Percentiles rank a stretch among this genome's conserved stretches.
phyloP scores from a whole-genome alignment of 2,797 vertebrate genomes.

The Channa striata region DNA sequence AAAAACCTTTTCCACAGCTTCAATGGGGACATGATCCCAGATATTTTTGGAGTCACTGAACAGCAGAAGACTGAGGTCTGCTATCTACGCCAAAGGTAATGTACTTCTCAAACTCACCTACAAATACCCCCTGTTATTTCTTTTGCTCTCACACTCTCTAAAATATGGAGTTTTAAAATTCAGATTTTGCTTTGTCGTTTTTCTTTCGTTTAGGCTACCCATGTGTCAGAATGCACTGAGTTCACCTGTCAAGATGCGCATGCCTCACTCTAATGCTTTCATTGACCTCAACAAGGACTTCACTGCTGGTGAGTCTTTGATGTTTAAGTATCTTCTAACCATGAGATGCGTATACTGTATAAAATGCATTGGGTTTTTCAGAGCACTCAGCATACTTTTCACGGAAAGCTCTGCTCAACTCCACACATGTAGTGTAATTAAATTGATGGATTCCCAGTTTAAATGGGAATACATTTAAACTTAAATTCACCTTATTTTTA shows the following conservation, averaged over 20 bases:
- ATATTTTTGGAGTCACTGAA: conserved; percentile 89
- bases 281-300: conserved; percentile 96
- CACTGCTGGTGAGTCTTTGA: conserved; percentile 89
- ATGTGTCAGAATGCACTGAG: conserved; percentile 82
- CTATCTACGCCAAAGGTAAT: conserved; percentile 85
- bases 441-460: no score
- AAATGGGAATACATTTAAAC: no score
- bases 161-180: not conserved
- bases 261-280: conserved; percentile 95
- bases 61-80: conserved; percentile 81
- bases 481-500: no score
- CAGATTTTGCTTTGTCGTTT: not conserved
- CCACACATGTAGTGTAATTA: not conserved
- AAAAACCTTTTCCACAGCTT: conserved; percentile 84
- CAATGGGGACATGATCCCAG: conserved; percentile 96
- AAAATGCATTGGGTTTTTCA: not conserved
- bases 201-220: conserved; percentile 76
- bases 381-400: not conserved
- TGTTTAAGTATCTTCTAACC: conserved; percentile 2
- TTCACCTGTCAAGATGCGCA: conserved; percentile 78
- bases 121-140: not conserved
- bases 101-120: not conserved
- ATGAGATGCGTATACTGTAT: conserved; percentile 5
- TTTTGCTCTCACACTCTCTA: rapidly evolving
- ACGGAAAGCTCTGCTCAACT: not conserved